These are phyloP conservation scores for Lottia gigantea DNA, from an alignment of 2,888 invertebrate genomes.

Conservation along the genomic window DNA sequence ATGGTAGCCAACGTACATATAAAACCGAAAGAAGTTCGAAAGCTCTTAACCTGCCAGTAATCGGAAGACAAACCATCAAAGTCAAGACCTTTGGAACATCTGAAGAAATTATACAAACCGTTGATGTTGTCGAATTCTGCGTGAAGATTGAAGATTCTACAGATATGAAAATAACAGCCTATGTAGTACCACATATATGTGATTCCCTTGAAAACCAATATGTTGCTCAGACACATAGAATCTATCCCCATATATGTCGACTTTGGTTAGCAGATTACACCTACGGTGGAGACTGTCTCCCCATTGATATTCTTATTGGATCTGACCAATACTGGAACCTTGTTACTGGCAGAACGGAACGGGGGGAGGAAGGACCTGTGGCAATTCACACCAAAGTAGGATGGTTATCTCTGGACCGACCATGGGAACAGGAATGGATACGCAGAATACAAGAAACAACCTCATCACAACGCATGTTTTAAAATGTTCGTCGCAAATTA, in stretches of 20 bases:
- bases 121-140: background rate
- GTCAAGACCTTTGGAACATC: background rate
- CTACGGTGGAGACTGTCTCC: background rate
- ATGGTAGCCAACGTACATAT: background rate
- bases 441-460: too few relatives aligned
- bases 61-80: background rate
- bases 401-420: background rate
- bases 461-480: too few relatives aligned
- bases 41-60: background rate
- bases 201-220: background rate
- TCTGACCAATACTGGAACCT: constrained; percentile 6
- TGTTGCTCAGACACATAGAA: too few relatives aligned
- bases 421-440: background rate
- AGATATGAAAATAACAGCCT: background rate
- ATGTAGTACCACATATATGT: too few relatives aligned
- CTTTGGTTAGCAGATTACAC: background rate
- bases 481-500: too few relatives aligned
- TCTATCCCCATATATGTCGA: background rate
- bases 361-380: background rate
- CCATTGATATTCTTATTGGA: background rate
- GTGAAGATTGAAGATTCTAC: background rate
- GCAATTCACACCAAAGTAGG: background rate
- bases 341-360: background rate
- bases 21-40: background rate
- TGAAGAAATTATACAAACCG: background rate